phyloP scores from a whole-genome alignment of 1,140 invertebrate genomes.

The Choristoneura fumiferana region DNA sequence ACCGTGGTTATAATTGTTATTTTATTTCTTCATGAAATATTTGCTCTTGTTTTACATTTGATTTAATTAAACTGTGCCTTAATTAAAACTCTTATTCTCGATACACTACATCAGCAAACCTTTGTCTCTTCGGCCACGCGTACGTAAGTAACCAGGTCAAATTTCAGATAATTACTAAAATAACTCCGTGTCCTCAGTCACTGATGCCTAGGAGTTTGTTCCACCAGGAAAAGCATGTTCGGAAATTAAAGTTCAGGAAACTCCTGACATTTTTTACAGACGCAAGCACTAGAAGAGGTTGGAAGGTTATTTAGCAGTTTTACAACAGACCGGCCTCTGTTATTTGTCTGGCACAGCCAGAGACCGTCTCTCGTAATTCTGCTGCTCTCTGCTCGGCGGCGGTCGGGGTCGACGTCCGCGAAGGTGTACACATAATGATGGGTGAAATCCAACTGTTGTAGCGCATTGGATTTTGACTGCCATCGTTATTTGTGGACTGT shows the following conservation, averaged over 20 bases:
- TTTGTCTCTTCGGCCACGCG: neutral
- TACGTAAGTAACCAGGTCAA: conserved; percentile 4
- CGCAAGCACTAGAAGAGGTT: neutral
- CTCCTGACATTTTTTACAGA: conserved; percentile 6
- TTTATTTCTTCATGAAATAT: too few relatives aligned
- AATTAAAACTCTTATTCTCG: too few relatives aligned
- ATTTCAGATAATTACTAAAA: conserved; percentile 6
- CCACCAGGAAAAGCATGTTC: neutral
- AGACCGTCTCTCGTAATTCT: conserved; percentile 51
- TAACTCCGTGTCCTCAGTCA: neutral
- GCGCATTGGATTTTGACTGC: conserved; percentile 65
- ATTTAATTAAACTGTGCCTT: too few relatives aligned
- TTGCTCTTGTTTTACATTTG: too few relatives aligned
- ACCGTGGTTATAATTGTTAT: too few relatives aligned
- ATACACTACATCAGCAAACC: too few relatives aligned
- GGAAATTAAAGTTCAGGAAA: neutral
- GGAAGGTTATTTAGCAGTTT: conserved; percentile 33
- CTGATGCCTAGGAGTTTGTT: neutral
- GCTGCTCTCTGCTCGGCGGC: conserved; percentile 38
- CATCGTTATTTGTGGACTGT: conserved; percentile 70
- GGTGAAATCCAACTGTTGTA: conserved; percentile 67
- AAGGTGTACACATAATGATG: conserved; percentile 67
- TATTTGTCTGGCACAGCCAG: conserved; percentile 29
- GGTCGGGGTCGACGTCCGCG: conserved; percentile 33
- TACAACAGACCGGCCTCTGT: conserved; percentile 59